A percentile compares a stretch with the other conserved stretches of the same genome.
These are phyloP conservation scores for Vanacampus margaritifer DNA, from an alignment of 2,113 vertebrate genomes.

Conservation along the genomic window DNA sequence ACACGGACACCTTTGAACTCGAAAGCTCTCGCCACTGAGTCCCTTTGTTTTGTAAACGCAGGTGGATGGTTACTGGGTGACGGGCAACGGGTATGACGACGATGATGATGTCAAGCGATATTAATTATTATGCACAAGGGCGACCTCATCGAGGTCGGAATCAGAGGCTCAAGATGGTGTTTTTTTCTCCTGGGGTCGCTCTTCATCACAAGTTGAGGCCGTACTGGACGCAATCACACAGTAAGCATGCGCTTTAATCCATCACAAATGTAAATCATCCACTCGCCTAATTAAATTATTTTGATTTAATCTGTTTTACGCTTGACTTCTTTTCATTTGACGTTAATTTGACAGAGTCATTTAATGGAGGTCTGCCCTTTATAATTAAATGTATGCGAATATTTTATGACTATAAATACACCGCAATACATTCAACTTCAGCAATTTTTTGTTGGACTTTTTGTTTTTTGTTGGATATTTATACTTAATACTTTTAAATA, in stretches of 20 bases:
- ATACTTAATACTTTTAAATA: too few species aligned
- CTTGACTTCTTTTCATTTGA: neutral
- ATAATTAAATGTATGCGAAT: neutral
- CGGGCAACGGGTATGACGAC: neutral
- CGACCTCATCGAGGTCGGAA: neutral
- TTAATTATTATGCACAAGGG: neutral
- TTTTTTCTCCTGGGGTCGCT: neutral
- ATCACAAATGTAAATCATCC: neutral
- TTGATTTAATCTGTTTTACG: neutral
- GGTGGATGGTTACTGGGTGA: neutral
- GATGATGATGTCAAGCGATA: neutral
- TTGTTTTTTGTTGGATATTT: too few species aligned
- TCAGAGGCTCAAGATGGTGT: neutral
- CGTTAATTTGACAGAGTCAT: neutral
- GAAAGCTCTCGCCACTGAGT: neutral
- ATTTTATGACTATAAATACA: neutral
- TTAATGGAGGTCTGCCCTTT: neutral
- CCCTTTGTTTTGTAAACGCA: neutral
- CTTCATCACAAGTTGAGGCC: neutral
- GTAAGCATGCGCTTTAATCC: neutral
- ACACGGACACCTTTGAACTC: neutral
- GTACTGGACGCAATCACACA: neutral
- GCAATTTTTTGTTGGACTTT: too few species aligned
- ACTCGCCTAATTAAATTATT: neutral
- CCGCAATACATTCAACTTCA: neutral